Evolutionary conservation across 1,140 invertebrate species (phyloP).

Genomic region (Telenomus remus): DNA sequence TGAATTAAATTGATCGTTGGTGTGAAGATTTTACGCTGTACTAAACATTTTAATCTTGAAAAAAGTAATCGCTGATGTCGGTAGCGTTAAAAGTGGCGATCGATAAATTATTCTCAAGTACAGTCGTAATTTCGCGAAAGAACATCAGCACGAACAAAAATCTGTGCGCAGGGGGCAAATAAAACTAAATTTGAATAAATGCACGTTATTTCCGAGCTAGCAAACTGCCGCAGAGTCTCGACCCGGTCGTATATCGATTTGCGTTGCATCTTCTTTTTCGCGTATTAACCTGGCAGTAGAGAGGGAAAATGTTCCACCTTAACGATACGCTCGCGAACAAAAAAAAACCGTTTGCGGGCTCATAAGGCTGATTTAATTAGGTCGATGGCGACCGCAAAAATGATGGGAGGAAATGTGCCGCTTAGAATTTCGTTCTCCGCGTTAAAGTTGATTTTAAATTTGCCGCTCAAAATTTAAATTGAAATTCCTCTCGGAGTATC

Average conservation of each 20-base stretch:
- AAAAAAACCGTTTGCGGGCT: constrained; percentile 8
- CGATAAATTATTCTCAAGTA: constrained; percentile 7
- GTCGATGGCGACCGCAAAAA: not conserved
- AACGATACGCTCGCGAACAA: constrained; percentile 11
- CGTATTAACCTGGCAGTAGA: not conserved
- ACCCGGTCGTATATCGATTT: constrained; percentile 15
- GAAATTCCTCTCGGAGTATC: too few species aligned
- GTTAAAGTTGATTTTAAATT: not conserved
- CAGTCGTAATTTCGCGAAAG: constrained; percentile 9
- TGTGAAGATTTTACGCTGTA: too few species aligned
- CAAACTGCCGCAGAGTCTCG: constrained; percentile 7
- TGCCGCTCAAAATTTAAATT: too few species aligned
- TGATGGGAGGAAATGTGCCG: not conserved
- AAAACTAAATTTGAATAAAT: constrained; percentile 15
- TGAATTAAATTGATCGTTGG: too few species aligned
- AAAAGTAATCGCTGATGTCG: not conserved
- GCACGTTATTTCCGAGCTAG: constrained; percentile 13
- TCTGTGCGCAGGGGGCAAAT: not conserved
- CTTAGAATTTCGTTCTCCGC: too few species aligned
- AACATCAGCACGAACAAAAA: not conserved
- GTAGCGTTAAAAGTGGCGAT: not conserved
- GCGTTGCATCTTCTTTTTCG: constrained; percentile 12
- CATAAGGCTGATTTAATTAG: constrained; percentile 28
- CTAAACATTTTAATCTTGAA: not conserved
- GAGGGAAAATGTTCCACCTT: constrained; percentile 18